Conservation (phyloP, 2,888 invertebrate species). For the Drosophila yooni region DNA sequence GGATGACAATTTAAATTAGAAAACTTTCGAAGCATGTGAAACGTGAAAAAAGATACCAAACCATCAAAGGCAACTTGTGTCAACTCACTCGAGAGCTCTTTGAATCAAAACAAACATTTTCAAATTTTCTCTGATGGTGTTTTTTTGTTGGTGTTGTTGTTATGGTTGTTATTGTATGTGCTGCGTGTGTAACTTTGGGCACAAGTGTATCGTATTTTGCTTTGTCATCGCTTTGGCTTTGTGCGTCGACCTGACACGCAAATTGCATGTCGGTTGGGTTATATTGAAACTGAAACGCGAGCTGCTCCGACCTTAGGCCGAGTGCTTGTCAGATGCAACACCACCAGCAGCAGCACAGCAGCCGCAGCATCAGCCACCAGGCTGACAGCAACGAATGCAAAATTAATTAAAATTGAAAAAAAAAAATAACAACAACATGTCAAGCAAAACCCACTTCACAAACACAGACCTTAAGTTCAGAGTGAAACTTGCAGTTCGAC, state of each 20-base stretch:
- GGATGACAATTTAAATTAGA: neutral
- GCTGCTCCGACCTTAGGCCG: slow-evolving; percentile 29
- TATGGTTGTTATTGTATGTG: neutral
- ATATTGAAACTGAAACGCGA: slow-evolving; percentile 46
- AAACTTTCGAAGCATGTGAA: neutral
- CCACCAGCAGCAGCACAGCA: neutral
- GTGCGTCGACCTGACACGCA: slow-evolving; percentile 30
- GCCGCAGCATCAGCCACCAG: neutral
- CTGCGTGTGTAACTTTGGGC: slow-evolving; percentile 2
- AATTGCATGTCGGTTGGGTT: slow-evolving; percentile 43
- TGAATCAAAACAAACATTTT: neutral
- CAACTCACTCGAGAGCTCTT: neutral
- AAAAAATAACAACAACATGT: slow-evolving; percentile 27
- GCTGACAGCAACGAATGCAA: slow-evolving; percentile 44
- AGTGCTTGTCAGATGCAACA: slow-evolving; percentile 61
- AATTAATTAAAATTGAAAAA: slow-evolving; percentile 72
- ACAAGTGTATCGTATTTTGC: slow-evolving; percentile 32
- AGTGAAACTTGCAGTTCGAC: slow-evolving; percentile 20
- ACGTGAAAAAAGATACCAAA: neutral
- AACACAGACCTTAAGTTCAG: slow-evolving; percentile 22
- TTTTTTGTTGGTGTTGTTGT: neutral
- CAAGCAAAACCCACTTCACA: slow-evolving; percentile 12
- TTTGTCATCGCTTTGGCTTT: slow-evolving; percentile 61
- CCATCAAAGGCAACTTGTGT: neutral
- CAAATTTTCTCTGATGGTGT: neutral